Percentiles rank a stretch among this genome's conserved stretches.
phyloP scores from a whole-genome alignment of 2,797 vertebrate genomes.

The Garrulus glandarius region DNA sequence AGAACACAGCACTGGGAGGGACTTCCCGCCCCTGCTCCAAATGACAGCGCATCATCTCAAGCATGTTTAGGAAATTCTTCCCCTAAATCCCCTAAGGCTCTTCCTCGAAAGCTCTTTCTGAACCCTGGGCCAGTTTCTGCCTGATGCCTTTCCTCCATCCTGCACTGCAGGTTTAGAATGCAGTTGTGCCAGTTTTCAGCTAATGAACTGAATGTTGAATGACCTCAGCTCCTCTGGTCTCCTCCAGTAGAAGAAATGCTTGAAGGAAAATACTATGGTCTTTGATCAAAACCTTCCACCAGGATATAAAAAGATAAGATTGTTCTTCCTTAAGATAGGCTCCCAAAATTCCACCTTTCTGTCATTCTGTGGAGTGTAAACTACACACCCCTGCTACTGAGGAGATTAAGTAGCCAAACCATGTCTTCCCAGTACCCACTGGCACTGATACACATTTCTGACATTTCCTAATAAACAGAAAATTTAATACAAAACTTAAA shows the following conservation, averaged over 20 bases:
- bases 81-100: not conserved
- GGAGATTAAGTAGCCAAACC: not conserved
- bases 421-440: not conserved
- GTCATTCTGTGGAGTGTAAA: not conserved
- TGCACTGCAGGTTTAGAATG: not conserved
- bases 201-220: not conserved
- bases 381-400: not conserved
- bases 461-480: not conserved
- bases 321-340: not conserved
- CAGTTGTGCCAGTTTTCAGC: not conserved
- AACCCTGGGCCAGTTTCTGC: not conserved
- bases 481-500: not conserved
- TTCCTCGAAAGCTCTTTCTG: not conserved
- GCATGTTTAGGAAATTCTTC: not conserved
- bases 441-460: not conserved
- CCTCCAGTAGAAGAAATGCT: not conserved
- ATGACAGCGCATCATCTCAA: not conserved
- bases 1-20: not conserved
- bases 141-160: not conserved
- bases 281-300: not conserved
- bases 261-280: not conserved
- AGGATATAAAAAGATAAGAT: not conserved
- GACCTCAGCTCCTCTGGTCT: not conserved
- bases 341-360: not conserved
- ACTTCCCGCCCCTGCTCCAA: not conserved